Conservation (phyloP, 1,140 invertebrate species). For the Psix sp. region DNA sequence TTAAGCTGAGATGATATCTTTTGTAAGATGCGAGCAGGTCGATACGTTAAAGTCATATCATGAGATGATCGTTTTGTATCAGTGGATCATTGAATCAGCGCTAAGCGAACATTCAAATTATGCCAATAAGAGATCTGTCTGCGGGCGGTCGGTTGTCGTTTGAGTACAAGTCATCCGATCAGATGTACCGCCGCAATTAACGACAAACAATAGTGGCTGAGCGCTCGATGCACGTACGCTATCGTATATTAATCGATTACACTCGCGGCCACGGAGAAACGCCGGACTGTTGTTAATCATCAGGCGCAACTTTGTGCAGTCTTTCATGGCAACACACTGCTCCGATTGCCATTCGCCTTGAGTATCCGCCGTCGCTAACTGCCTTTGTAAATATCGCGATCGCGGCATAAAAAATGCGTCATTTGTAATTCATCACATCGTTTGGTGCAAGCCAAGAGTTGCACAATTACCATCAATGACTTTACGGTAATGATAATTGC, state of each 20-base stretch:
- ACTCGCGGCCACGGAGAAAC: slow-evolving; percentile 52
- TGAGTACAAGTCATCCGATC: slow-evolving; percentile 56
- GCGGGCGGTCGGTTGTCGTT: slow-evolving; percentile 51
- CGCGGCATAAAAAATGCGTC: slow-evolving; percentile 49
- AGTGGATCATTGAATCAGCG: slow-evolving; percentile 57
- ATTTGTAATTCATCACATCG: slow-evolving; percentile 60
- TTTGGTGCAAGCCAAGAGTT: slow-evolving; percentile 35
- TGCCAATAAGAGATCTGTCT: slow-evolving; percentile 48
- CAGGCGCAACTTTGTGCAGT: slow-evolving; percentile 35
- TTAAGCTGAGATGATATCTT: background rate
- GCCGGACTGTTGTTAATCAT: slow-evolving; percentile 58
- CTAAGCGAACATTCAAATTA: slow-evolving; percentile 60
- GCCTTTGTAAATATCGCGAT: slow-evolving; percentile 57
- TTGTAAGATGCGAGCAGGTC: background rate
- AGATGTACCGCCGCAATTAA: slow-evolving; percentile 60
- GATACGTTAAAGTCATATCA: slow-evolving; percentile 26
- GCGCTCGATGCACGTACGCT: slow-evolving; percentile 51
- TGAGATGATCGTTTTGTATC: slow-evolving; percentile 32
- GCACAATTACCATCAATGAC: slow-evolving; percentile 56
- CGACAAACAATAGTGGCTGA: slow-evolving; percentile 59
- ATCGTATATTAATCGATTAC: slow-evolving; percentile 63
- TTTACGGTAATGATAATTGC: slow-evolving; percentile 55
- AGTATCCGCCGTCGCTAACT: slow-evolving; percentile 49
- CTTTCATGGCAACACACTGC: slow-evolving; percentile 24
- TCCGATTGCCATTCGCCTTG: slow-evolving; percentile 53